phyloP scores from a whole-genome alignment of 2,888 invertebrate genomes.

The Nymphalis polychloros region DNA sequence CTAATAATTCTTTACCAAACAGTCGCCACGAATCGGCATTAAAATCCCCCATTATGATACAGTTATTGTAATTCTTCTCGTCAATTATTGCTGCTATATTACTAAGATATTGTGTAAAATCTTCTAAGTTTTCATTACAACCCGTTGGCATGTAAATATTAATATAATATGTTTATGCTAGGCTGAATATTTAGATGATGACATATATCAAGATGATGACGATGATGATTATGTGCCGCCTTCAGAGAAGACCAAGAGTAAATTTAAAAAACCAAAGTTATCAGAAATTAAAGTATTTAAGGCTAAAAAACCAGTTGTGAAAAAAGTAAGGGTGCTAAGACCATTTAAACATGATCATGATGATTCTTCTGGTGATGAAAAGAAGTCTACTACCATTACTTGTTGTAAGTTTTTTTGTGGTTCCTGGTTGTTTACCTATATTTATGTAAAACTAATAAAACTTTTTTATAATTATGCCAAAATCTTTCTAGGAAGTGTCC shows the following conservation, averaged over 20 bases:
- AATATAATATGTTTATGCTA: constrained; percentile 48
- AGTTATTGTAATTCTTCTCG: too few species aligned
- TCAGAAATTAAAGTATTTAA: constrained; percentile 71
- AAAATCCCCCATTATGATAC: too few species aligned
- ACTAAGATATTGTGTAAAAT: too few species aligned
- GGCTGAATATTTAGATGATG: constrained; percentile 68
- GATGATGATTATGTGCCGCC: constrained; percentile 72
- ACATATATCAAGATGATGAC: constrained; percentile 66
- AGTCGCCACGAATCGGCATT: too few species aligned
- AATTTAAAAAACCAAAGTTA: constrained; percentile 71
- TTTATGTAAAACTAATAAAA: not conserved
- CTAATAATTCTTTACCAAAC: too few species aligned
- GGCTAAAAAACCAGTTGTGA: constrained; percentile 62
- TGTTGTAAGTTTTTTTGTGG: constrained; percentile 64
- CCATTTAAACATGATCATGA: constrained; percentile 56
- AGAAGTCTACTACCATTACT: constrained; percentile 69
- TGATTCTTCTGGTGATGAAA: constrained; percentile 47
- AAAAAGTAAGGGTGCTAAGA: constrained; percentile 66
- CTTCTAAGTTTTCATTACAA: too few species aligned
- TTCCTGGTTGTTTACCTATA: not conserved
- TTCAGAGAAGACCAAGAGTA: constrained; percentile 54
- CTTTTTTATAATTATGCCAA: too few species aligned
- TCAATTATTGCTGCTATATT: too few species aligned
- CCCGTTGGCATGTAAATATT: too few species aligned
- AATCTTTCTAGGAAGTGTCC: too few species aligned